Conservation (phyloP, 2,888 invertebrate species). For the Noctua comes region DNA sequence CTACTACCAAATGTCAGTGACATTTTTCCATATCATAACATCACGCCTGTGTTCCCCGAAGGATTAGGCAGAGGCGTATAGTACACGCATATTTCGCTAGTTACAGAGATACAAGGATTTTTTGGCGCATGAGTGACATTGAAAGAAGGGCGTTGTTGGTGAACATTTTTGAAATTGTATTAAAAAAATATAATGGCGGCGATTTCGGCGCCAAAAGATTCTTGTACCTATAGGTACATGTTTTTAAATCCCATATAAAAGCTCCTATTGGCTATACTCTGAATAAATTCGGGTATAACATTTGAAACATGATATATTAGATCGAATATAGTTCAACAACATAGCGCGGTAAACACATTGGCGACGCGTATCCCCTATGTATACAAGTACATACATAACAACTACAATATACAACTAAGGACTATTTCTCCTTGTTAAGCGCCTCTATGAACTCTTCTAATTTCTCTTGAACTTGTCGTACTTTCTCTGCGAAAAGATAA, state of each 20-base stretch:
- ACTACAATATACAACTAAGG: conserved; percentile 59
- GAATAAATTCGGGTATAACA: neutral
- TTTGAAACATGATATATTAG: neutral
- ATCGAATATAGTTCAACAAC: neutral
- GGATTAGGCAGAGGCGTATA: neutral
- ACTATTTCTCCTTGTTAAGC: conserved; percentile 98
- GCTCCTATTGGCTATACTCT: neutral
- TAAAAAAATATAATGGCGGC: neutral
- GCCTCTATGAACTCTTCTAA: conserved; percentile 99
- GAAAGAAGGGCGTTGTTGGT: neutral
- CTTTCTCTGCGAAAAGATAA: conserved; percentile 93
- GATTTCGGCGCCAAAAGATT: neutral
- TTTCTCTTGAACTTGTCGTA: conserved; percentile 99
- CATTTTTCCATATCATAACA: neutral
- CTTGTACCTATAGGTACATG: neutral
- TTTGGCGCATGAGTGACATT: neutral
- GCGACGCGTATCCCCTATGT: conserved; percentile 39
- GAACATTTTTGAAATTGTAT: neutral
- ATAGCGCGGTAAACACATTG: conserved; percentile 29
- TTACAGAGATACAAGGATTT: neutral
- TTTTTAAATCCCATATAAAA: neutral
- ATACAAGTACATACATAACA: conserved; percentile 48
- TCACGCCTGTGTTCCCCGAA: neutral
- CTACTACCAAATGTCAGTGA: neutral
- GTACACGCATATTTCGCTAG: neutral